phyloP scores from a whole-genome alignment of 2,113 vertebrate genomes.

The Coptodon bakossiorum region DNA sequence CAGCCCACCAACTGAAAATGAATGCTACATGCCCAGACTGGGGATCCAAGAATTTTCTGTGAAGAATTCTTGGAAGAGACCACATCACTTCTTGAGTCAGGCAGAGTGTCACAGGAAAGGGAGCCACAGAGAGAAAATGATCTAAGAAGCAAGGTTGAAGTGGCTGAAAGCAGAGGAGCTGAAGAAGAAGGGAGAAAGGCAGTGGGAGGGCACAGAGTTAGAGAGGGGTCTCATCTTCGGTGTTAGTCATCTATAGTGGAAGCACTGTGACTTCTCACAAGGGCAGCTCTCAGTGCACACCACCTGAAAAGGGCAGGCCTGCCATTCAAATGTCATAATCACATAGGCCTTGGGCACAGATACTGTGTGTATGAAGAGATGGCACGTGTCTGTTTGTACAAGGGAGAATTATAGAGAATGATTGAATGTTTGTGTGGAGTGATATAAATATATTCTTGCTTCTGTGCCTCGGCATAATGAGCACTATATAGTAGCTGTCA shows the following conservation, averaged over 20 bases:
- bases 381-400: not conserved
- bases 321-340: slow-evolving; percentile 26
- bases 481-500: not conserved
- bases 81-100: not conserved
- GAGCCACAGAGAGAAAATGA: not conserved
- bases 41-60: not conserved
- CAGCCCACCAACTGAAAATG: not conserved
- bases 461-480: not conserved
- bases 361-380: not conserved
- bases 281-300: not conserved
- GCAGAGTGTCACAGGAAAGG: not conserved
- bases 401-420: not conserved
- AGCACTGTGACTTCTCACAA: slow-evolving; percentile 14
- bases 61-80: not conserved
- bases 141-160: not conserved
- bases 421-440: not conserved
- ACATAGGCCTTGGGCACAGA: not conserved
- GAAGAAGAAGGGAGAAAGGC: not conserved
- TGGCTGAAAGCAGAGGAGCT: not conserved
- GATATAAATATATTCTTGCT: not conserved
- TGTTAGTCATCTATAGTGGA: slow-evolving; percentile 36
- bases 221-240: not conserved
- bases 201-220: not conserved
- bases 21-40: not conserved
- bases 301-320: slow-evolving; percentile 23